phyloP scores from a whole-genome alignment of 2,797 vertebrate species.

The Rousettus madagascariensis region DNA sequence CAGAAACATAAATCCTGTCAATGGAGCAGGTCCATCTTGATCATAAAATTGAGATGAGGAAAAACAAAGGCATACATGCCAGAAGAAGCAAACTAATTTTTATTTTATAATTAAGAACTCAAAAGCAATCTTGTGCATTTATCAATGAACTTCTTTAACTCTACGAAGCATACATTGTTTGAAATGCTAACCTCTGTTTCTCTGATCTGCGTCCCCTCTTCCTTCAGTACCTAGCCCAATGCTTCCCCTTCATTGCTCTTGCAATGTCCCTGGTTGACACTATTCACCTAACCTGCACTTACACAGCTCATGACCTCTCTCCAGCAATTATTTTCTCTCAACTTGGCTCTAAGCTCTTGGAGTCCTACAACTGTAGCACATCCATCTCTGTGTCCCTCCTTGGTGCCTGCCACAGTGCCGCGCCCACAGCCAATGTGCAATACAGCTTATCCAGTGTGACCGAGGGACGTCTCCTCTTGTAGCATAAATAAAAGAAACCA shows the following conservation, averaged over 20 bases:
- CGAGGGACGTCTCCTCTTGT: background rate
- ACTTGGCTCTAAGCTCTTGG: background rate
- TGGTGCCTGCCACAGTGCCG: background rate
- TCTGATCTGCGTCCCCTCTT: background rate
- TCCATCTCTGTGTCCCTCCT: background rate
- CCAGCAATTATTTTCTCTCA: background rate
- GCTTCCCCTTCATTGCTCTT: background rate
- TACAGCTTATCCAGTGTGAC: background rate
- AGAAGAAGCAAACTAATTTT: background rate
- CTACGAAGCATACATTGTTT: background rate
- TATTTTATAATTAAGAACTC: slow-evolving; percentile 31
- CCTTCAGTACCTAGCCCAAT: background rate
- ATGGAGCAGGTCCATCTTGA: background rate
- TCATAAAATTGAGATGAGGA: background rate
- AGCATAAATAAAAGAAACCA: slow-evolving; percentile 26
- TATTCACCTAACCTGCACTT: background rate
- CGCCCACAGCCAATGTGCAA: background rate
- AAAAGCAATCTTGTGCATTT: background rate
- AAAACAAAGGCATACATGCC: background rate
- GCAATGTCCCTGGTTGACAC: background rate
- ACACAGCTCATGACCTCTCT: background rate
- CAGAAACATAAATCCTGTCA: background rate
- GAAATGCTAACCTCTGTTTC: background rate
- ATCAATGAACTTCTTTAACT: background rate
- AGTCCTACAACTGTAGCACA: background rate